Conservation (phyloP, 1,140 invertebrate species). For the Brachionus plicatilis region DNA sequence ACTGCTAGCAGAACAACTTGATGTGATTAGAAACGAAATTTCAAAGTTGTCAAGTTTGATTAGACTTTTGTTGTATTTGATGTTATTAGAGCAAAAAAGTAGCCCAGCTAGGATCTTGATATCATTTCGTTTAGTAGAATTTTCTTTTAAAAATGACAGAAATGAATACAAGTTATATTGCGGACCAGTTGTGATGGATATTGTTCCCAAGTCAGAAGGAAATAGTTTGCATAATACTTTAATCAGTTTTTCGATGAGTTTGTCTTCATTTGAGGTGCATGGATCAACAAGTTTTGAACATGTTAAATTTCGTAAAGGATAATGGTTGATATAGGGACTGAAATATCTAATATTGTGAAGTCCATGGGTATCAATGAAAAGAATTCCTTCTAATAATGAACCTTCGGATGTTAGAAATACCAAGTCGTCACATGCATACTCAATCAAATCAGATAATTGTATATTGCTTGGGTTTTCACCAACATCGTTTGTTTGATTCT, state of each 20-base stretch:
- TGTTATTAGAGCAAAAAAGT: neutral
- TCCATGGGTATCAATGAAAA: neutral
- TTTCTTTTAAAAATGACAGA: neutral
- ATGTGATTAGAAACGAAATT: neutral
- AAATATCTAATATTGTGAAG: slow-evolving; percentile 17
- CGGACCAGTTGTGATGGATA: neutral
- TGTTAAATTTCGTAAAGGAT: neutral
- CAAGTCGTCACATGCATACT: neutral
- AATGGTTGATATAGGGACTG: neutral
- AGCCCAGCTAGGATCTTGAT: neutral
- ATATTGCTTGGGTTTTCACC: neutral
- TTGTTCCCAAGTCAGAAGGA: neutral
- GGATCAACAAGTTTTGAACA: neutral
- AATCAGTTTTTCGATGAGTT: neutral
- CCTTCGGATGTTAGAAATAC: neutral
- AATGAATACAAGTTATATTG: neutral
- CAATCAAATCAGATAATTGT: neutral
- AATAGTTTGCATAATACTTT: neutral
- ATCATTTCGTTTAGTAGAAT: neutral
- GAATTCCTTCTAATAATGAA: neutral
- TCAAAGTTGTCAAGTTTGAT: neutral
- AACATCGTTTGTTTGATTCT: neutral
- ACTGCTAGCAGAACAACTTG: neutral
- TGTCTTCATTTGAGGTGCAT: neutral
- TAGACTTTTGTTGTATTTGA: neutral